Conservation (phyloP, 2,888 invertebrate genomes). For the Temnothorax unifasciatus region DNA sequence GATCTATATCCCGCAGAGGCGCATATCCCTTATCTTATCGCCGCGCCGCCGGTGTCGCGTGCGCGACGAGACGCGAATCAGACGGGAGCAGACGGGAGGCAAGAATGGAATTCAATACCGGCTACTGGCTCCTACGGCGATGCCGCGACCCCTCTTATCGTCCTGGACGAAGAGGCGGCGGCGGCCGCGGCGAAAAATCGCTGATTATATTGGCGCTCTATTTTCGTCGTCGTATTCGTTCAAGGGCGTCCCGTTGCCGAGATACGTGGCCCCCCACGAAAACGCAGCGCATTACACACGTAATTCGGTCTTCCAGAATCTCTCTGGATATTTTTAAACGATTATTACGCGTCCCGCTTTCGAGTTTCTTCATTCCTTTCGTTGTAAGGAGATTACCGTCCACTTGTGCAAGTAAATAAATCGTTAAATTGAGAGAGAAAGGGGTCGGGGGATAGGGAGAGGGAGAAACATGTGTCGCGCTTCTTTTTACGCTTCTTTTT, state of each 20-base stretch:
- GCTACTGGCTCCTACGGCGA: background rate
- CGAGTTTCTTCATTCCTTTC: background rate
- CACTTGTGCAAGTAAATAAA: background rate
- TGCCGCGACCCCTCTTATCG: background rate
- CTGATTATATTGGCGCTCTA: constrained; percentile 18
- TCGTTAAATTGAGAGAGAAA: background rate
- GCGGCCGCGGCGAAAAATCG: background rate
- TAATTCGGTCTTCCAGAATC: background rate
- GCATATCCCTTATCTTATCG: constrained; percentile 20
- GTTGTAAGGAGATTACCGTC: background rate
- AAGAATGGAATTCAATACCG: background rate
- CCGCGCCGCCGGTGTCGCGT: background rate
- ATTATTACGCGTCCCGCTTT: background rate
- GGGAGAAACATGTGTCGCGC: background rate
- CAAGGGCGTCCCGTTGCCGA: background rate
- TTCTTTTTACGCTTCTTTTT: background rate
- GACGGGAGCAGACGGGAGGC: background rate
- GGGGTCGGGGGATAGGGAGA: too few species aligned
- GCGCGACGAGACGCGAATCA: background rate
- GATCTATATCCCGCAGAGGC: too few species aligned
- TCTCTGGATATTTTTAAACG: background rate
- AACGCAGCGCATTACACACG: background rate
- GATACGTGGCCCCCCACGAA: background rate
- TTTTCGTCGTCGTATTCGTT: constrained; percentile 5
- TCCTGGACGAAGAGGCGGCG: background rate